Percentiles rank a stretch among this genome's conserved stretches.
These are phyloP conservation scores for Plumapathes pennacea DNA, from an alignment of 92 coral and sea anemone genomes.

Conservation along the genomic window DNA sequence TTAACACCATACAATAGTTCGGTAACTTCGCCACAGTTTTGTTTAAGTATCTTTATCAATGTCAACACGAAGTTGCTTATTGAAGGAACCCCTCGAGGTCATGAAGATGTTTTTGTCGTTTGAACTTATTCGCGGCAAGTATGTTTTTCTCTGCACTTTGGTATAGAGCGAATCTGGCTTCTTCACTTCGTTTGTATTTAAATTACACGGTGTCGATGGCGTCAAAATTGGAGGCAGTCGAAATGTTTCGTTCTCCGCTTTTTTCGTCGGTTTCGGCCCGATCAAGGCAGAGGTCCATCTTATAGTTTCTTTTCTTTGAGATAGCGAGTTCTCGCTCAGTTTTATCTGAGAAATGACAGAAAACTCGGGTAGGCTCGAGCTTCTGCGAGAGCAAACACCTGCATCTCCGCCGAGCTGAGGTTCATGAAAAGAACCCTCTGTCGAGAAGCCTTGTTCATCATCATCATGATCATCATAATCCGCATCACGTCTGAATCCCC, in stretches of 20 bases:
- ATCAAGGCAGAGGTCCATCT: constrained; percentile 5
- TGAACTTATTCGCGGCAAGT: constrained; percentile 52
- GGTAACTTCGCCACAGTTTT: no score
- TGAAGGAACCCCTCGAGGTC: constrained; percentile 36
- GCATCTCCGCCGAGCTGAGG: no score
- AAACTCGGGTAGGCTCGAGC: constrained; percentile 68
- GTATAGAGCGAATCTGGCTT: neutral
- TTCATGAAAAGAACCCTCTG: no score
- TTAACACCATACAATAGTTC: no score
- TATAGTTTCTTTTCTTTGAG: neutral
- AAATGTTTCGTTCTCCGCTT: constrained; percentile 3
- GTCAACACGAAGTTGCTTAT: no score
- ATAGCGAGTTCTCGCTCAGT: neutral
- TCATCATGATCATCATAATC: no score
- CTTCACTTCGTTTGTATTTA: neutral
- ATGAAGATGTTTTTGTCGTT: constrained; percentile 14
- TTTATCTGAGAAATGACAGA: constrained; percentile 20
- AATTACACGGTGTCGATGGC: no score
- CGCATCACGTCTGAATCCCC: neutral
- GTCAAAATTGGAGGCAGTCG: constrained; percentile 27
- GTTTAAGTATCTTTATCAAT: no score
- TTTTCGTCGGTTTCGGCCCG: neutral
- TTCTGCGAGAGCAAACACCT: no score
- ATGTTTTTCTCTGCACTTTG: constrained; percentile 41
- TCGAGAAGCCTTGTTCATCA: no score